Percentiles rank a stretch among this genome's conserved stretches.
Conservation (phyloP, 1,140 invertebrate genomes). For the Leguminivora glycinivorella region DNA sequence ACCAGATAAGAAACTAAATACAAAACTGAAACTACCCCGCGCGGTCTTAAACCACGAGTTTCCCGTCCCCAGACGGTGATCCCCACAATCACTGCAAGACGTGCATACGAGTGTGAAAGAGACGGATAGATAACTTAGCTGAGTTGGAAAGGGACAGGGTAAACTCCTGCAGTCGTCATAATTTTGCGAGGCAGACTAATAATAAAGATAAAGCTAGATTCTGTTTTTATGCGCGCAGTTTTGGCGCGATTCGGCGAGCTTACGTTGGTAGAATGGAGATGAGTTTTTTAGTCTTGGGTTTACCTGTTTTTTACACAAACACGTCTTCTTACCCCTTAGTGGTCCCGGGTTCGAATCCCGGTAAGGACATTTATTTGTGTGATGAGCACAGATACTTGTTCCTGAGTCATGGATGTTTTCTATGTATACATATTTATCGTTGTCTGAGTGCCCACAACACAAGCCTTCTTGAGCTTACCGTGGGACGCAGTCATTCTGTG, state of each 20-base stretch:
- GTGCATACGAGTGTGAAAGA: conserved; percentile 46
- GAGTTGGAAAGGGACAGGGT: conserved; percentile 36
- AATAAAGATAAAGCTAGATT: conserved; percentile 64
- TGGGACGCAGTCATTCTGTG: too few relatives aligned
- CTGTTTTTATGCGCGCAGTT: conserved; percentile 31
- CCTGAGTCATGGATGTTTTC: too few relatives aligned
- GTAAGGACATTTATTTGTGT: too few relatives aligned
- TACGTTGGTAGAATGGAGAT: conserved; percentile 31
- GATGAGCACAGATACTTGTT: too few relatives aligned
- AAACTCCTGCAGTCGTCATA: conserved; percentile 70
- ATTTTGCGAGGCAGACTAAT: conserved; percentile 67
- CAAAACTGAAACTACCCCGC: conserved; percentile 38
- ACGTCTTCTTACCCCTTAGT: too few relatives aligned
- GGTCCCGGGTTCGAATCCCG: too few relatives aligned
- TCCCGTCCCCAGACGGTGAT: conserved; percentile 49
- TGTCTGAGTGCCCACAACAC: too few relatives aligned
- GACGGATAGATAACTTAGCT: conserved; percentile 32
- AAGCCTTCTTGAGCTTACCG: too few relatives aligned
- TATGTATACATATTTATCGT: too few relatives aligned
- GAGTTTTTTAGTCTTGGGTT: conserved; percentile 32
- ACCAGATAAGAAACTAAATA: conserved; percentile 45
- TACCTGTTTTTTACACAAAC: too few relatives aligned
- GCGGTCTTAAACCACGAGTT: conserved; percentile 41
- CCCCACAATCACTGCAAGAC: conserved; percentile 59
- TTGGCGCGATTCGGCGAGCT: conserved; percentile 12